Evolutionary conservation across 2,113 vertebrate species (phyloP).

Genomic region (Oceanites oceanicus): DNA sequence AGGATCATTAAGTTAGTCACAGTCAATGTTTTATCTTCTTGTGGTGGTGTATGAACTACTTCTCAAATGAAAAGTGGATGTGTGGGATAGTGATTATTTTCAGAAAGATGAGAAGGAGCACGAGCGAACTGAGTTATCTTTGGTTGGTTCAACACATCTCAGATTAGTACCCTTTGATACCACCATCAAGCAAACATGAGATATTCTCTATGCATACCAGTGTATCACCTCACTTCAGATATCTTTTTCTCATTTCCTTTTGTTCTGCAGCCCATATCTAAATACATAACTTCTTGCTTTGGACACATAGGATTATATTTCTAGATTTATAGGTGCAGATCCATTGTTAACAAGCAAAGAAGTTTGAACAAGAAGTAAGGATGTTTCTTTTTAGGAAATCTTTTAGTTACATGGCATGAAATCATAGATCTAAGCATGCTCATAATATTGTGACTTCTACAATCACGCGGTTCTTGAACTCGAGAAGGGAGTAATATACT

Average conservation of each 20-base stretch:
- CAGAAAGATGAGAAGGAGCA: neutral
- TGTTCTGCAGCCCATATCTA: neutral
- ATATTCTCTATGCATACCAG: neutral
- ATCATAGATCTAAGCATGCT: neutral
- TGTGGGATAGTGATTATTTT: neutral
- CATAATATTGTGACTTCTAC: neutral
- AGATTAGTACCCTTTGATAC: conserved; percentile 1
- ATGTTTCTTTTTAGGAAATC: neutral
- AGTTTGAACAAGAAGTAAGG: neutral
- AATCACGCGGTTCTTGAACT: neutral
- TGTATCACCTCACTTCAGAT: neutral
- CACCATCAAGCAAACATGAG: neutral
- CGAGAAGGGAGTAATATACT: neutral
- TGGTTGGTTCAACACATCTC: neutral
- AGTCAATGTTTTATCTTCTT: conserved; percentile 37
- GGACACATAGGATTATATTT: neutral
- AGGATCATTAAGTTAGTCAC: conserved; percentile 35
- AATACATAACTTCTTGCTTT: neutral
- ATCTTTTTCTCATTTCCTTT: neutral
- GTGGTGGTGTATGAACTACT: neutral
- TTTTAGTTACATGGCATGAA: neutral
- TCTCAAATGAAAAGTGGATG: neutral
- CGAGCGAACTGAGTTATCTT: neutral
- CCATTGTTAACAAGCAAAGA: neutral
- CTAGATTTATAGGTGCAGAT: neutral